A percentile compares a stretch with the other conserved stretches of the same genome.
Conservation (phyloP, 64 coral and sea anemone species). For the Acropora yongei region DNA sequence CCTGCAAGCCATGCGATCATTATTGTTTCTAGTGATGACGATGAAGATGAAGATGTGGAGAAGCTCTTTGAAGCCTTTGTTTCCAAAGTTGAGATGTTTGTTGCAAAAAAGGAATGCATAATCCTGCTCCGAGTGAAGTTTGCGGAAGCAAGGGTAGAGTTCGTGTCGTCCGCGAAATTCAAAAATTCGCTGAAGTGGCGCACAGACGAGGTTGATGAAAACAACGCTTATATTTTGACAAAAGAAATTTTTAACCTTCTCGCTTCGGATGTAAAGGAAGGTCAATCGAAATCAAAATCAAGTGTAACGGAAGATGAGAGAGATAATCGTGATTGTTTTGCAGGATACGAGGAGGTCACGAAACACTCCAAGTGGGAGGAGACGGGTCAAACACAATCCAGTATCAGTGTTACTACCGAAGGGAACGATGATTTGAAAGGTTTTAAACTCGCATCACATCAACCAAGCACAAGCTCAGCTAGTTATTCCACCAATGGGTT, state of each 20-base stretch:
- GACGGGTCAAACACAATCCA: background rate
- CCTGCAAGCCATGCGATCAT: constrained; percentile 3
- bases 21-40: constrained; percentile 75
- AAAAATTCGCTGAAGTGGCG: constrained; percentile 63
- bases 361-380: background rate
- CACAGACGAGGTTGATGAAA: constrained; percentile 6
- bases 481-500: background rate
- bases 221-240: constrained; percentile 74
- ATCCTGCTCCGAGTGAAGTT: constrained; percentile 77
- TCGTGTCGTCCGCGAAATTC: constrained; percentile 71
- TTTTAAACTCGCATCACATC: background rate
- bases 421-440: background rate
- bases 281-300: background rate
- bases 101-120: constrained; percentile 50
- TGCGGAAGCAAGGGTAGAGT: constrained; percentile 43
- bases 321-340: background rate
- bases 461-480: background rate
- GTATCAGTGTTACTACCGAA: background rate
- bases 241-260: constrained; percentile 53
- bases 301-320: background rate
- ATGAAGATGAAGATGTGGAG: constrained; percentile 64
- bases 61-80: constrained; percentile 80
- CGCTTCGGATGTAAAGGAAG: background rate
- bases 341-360: background rate
- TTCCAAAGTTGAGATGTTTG: constrained; percentile 51